Base-by-base conservation (phyloP, 2,888 invertebrate species). In the Gisinianus flammeolus region DNA sequence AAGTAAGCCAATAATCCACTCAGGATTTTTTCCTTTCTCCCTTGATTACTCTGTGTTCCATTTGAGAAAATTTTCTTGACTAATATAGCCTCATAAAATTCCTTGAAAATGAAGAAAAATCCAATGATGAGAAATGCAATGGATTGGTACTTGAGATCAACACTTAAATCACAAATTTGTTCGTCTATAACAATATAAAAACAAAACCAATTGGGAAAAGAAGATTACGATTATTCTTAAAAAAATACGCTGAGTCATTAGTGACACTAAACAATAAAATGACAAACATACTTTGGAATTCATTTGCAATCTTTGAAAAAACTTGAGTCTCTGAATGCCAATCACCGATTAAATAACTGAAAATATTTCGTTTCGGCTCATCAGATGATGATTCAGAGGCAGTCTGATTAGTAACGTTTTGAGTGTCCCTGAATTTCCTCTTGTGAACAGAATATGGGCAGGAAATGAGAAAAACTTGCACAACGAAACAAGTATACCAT, bases 81-180 rank as follows among this genome's bases (percentile, higher is more conserved):
- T 8, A 77, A 22, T 2, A 69, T 35, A 24, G 68, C 24, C 62
- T 77, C 76, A 64, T 54, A 77, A 6, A 70, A 19, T 44, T 77
- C 76, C 70, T 77, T 77, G 62, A 69, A 24, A 12, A 77, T 33
- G 26, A 77, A 77, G n/a, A 70, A 12, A 8, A 69, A 24, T 0
- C 70, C 76, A 26, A 77, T 35, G 1, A 69, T 28, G 31, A 77
- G 31, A 31, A 77, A 58, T 8, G 44, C 30, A 19, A 62, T 22
- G 12, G 70, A 58, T 58, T 70, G 70, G n/a, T n/a, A 33, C n/a
- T 26, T 58, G 26, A 69, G 35, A n/a, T 22, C 33, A 4, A 28
- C n/a, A 26, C 28, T 22, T n/a, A 77, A 52, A 1, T 30, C n/a
- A 31, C 76, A 77, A 0, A 24, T 22, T 44, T 77, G 70, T 8